A percentile compares a stretch with the other conserved stretches of the same genome.
Conservation (phyloP, 2,797 vertebrate genomes). For the Fistularia commersonii region DNA sequence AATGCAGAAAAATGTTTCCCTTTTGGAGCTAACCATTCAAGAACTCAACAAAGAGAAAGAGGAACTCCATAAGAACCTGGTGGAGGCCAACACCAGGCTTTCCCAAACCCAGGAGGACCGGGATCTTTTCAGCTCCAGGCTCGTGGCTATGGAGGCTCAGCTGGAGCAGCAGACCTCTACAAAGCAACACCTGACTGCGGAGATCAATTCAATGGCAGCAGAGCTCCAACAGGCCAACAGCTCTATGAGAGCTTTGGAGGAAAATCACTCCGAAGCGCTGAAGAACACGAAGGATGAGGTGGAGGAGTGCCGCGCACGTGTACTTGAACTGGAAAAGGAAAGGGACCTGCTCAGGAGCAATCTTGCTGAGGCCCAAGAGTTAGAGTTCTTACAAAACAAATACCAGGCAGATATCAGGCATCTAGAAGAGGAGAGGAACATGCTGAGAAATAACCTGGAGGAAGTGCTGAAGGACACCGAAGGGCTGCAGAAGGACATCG, state of each 20-base stretch:
- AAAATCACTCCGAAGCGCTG: constrained; percentile 42
- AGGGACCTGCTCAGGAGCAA: constrained; percentile 67
- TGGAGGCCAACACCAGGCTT: constrained; percentile 62
- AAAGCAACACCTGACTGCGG: constrained; percentile 64
- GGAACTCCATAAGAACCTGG: constrained; percentile 68
- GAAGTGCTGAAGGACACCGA: constrained; percentile 77
- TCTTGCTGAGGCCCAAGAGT: constrained; percentile 59
- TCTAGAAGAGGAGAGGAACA: constrained; percentile 75
- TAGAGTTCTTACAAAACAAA: constrained; percentile 67
- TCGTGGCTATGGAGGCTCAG: constrained; percentile 64
- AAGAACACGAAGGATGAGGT: constrained; percentile 57
- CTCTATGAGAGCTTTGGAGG: constrained; percentile 65
- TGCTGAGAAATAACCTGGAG: constrained; percentile 78
- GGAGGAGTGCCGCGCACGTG: constrained; percentile 65
- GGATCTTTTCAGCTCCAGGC: constrained; percentile 45
- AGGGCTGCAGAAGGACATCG: constrained; percentile 78
- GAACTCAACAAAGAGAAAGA: constrained; percentile 60
- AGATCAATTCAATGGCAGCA: constrained; percentile 56
- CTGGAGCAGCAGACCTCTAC: constrained; percentile 65
- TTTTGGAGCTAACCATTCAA: constrained; percentile 65
- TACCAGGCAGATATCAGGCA: constrained; percentile 73
- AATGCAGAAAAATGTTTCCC: constrained; percentile 50
- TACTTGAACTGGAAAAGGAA: constrained; percentile 64
- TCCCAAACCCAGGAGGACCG: constrained; percentile 60
- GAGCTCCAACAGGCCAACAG: constrained; percentile 55